Evolutionary conservation across 2,888 invertebrate species (phyloP).

Genomic region (Galerucella pusilla): DNA sequence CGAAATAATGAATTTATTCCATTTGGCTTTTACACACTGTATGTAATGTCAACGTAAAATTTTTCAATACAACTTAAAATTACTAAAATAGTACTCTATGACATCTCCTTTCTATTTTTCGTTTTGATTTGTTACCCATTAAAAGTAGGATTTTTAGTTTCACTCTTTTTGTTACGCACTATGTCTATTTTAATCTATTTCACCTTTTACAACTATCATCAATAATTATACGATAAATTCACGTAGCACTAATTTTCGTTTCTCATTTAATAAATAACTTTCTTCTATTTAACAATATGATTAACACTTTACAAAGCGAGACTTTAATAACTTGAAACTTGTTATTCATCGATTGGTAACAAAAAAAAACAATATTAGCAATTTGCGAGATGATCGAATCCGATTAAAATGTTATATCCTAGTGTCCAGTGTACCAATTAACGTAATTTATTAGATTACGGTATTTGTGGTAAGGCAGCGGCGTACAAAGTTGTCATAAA

Average conservation of each 20-base stretch:
- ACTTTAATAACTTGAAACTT: conserved; percentile 26
- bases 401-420: conserved; percentile 39
- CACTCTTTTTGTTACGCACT: background rate
- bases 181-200: background rate
- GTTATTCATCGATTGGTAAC: conserved; percentile 22
- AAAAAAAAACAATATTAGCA: conserved; percentile 34
- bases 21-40: too few species aligned
- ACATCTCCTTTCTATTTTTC: background rate
- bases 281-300: conserved; percentile 25
- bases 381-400: conserved; percentile 39
- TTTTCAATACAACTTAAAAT: too few species aligned
- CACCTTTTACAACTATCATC: background rate
- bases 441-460: conserved; percentile 40
- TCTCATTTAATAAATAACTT: conserved; percentile 28
- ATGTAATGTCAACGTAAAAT: too few species aligned
- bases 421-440: conserved; percentile 37
- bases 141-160: too few species aligned
- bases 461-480: conserved; percentile 25
- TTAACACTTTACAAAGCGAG: conserved; percentile 30
- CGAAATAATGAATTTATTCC: too few species aligned
- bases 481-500: background rate
- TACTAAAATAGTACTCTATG: background rate
- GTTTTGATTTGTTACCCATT: background rate
- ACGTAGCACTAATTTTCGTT: conserved; percentile 18
- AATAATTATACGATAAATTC: background rate